Conservation (phyloP, 2,113 vertebrate species). For the Chaetops frenatus region DNA sequence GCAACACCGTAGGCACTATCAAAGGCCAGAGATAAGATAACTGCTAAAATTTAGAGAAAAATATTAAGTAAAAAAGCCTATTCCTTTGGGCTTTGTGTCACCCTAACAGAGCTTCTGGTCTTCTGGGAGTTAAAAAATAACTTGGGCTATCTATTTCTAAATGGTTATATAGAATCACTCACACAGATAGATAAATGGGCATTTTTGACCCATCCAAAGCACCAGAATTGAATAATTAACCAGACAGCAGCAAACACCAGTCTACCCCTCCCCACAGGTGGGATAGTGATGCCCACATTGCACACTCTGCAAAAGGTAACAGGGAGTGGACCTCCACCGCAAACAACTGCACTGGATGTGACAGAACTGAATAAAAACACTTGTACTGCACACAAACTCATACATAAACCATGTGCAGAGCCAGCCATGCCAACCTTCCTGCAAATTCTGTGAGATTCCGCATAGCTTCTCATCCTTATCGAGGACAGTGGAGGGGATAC, state of each 20-base stretch:
- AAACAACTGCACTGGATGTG: background rate
- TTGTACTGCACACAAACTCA: background rate
- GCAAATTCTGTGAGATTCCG: conserved; percentile 5
- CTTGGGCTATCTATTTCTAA: background rate
- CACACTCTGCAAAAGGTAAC: background rate
- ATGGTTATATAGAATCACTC: background rate
- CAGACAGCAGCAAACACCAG: background rate
- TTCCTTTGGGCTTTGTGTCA: background rate
- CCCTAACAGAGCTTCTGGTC: background rate
- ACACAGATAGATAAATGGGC: background rate
- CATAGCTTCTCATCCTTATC: conserved; percentile 32
- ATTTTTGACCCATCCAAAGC: background rate
- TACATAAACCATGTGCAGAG: background rate
- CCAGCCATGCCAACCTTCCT: conserved; percentile 4
- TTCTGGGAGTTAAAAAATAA: background rate
- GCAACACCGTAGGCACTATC: background rate
- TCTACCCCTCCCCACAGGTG: background rate
- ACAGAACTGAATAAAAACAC: background rate
- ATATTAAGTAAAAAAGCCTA: background rate
- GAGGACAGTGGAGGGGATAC: conserved; percentile 37
- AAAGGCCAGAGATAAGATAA: background rate
- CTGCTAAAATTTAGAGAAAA: background rate
- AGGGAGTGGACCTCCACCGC: background rate
- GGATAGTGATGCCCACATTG: background rate
- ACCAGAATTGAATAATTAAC: background rate